Base-by-base conservation (phyloP, 1,140 invertebrate species). In the Cherax destructor region DNA sequence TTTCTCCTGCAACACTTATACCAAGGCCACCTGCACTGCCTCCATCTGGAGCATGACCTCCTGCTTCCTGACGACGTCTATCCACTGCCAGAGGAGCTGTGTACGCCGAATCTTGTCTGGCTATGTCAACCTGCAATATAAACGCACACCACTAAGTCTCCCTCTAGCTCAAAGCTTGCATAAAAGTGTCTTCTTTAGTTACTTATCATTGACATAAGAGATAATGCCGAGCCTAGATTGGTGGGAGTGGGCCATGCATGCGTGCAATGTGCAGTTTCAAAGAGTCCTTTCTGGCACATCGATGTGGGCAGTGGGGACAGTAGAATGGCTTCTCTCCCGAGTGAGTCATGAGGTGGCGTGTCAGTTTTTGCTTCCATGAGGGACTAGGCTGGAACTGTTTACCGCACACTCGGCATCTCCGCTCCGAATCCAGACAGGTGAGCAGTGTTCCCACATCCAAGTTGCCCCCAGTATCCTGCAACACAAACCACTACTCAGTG, bases 381-480 rank as follows among this genome's bases (percentile, higher is more conserved):
- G 92, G 88, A 61, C 88, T 89, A 72, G 92, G 92, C 87, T 77
- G 91, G 91, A 93, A 93, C 92, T 93, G 92, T 91, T 93, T 93
- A 83, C 92, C 92, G 52, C 92, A 93, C 83, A 93, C 78, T 50
- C 92, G 91, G 88, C 92, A 93, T 49, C 88, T 87, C 77, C 78
- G 91, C 61, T 92, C 89, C 86, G 72, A 83, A 85, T 93, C 92
- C 92, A 93, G 84, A 69, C 86, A 92, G 83, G 91, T 86, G 83
- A 92, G 85, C 80, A 92, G 83, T 59, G 74, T 79, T 83, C 91
- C 86, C 79, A 84, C 86, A 76, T 88, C 86, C 86, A 83, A 74
- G 76, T 49, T 76, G 69, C 61, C 79, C 86, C 91, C 81, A 86
- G 88, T 49, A 72, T 90, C 92, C 92, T 93, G 92, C 79, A 93